Evolutionary conservation across 2,888 invertebrate species (phyloP).

Genomic region (Amphipyra tragopoginis): DNA sequence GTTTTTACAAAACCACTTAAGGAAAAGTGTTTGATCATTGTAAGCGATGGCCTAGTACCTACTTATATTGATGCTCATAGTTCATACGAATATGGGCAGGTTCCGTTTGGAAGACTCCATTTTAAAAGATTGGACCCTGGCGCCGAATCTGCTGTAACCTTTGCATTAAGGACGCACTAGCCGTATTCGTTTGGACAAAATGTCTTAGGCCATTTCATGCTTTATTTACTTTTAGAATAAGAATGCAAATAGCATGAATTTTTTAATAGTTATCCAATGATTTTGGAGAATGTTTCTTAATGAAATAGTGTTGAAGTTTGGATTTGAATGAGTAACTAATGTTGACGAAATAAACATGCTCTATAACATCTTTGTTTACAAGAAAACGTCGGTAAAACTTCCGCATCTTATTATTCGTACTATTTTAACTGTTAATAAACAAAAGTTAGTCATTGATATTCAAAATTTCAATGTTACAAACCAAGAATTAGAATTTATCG

Average conservation of each 20-base stretch:
- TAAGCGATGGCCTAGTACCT: conserved; percentile 1
- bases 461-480: background rate
- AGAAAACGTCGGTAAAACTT: conserved; percentile 42
- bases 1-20: background rate
- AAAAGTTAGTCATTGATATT: conserved; percentile 7
- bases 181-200: background rate
- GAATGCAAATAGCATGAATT: conserved; percentile 9
- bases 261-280: too few species aligned
- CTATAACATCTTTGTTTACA: conserved; percentile 29
- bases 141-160: conserved; percentile 13
- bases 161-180: conserved; percentile 8
- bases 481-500: too few species aligned
- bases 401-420: conserved; percentile 32
- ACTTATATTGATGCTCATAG: conserved; percentile 1
- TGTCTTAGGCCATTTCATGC: background rate
- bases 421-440: conserved; percentile 20
- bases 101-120: conserved; percentile 6
- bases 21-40: background rate
- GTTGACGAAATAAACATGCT: conserved; percentile 31
- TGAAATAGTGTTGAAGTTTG: too few species aligned
- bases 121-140: conserved; percentile 5
- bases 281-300: too few species aligned
- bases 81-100: conserved; percentile 1
- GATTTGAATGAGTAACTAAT: conserved; percentile 22
- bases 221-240: background rate